These are phyloP conservation scores for Diaphora mendica DNA, from an alignment of 2,888 invertebrate species.

Conservation along the genomic window DNA sequence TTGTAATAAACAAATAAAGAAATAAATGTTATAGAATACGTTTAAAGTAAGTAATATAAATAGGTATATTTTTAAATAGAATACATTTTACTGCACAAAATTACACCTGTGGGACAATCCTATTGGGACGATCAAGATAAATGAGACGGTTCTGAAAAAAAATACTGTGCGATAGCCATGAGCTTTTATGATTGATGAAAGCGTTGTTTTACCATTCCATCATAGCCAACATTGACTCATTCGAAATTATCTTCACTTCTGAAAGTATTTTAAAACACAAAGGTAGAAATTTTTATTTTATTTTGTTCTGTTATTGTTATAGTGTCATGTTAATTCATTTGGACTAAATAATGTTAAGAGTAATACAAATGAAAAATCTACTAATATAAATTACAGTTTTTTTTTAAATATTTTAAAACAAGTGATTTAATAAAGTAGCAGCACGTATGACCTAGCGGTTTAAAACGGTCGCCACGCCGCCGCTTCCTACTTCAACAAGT, in stretches of 20 bases:
- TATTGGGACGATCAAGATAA: conserved; percentile 34
- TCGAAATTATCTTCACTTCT: background rate
- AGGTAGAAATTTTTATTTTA: no score
- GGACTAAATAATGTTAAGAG: background rate
- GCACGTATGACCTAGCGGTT: no score
- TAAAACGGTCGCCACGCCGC: no score
- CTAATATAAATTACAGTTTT: background rate
- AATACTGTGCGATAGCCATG: conserved; percentile 22
- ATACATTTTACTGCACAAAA: conserved; percentile 9
- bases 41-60: no score
- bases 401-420: background rate
- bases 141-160: conserved; percentile 31
- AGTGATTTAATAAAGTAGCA: no score
- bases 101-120: conserved; percentile 27
- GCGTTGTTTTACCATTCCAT: conserved; percentile 36
- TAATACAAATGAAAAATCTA: background rate
- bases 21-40: no score
- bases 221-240: conserved; percentile 19
- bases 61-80: no score
- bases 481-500: no score
- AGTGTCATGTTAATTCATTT: background rate
- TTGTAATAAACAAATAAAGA: no score
- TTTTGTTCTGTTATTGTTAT: no score
- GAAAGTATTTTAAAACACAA: no score
- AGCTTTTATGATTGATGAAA: conserved; percentile 40